A percentile compares a stretch with the other conserved stretches of the same genome.
phyloP scores from a whole-genome alignment of 1,140 invertebrate genomes.

The Samia ricini region DNA sequence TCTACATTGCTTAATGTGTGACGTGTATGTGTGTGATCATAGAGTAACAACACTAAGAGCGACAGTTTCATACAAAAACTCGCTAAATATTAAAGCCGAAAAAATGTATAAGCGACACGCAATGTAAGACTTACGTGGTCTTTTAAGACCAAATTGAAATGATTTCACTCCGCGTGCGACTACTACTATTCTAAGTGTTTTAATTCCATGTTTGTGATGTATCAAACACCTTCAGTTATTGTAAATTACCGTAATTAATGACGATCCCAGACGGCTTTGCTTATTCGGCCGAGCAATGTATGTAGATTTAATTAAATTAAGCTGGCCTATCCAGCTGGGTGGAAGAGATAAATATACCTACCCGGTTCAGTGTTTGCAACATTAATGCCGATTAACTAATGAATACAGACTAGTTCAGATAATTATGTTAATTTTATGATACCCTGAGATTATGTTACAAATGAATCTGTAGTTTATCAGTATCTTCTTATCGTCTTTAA shows the following conservation, averaged over 20 bases:
- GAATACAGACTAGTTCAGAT: slow-evolving; percentile 14
- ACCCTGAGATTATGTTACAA: slow-evolving; percentile 10
- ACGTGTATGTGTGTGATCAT: slow-evolving; percentile 21
- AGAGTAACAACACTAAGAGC: too few species aligned
- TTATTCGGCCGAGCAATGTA: background rate
- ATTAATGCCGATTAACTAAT: slow-evolving; percentile 21
- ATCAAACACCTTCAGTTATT: background rate
- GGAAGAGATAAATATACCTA: background rate
- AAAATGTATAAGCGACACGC: background rate
- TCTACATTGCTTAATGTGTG: slow-evolving; percentile 58
- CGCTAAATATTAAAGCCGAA: too few species aligned
- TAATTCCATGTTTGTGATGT: slow-evolving; percentile 22
- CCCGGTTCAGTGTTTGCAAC: slow-evolving; percentile 14
- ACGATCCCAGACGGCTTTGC: background rate
- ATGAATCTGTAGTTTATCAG: background rate
- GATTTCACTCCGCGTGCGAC: slow-evolving; percentile 54
- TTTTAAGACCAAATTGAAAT: too few species aligned
- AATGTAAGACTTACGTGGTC: too few species aligned
- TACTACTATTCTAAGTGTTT: slow-evolving; percentile 59
- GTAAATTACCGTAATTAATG: background rate
- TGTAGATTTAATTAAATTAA: slow-evolving; percentile 12
- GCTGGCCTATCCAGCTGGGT: background rate
- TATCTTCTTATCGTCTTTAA: too few species aligned
- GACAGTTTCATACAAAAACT: too few species aligned
- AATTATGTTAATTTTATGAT: slow-evolving; percentile 34